Percentiles rank a stretch among this genome's conserved stretches.
phyloP scores from a whole-genome alignment of 1,140 invertebrate genomes.

The Drosophila sproati region DNA sequence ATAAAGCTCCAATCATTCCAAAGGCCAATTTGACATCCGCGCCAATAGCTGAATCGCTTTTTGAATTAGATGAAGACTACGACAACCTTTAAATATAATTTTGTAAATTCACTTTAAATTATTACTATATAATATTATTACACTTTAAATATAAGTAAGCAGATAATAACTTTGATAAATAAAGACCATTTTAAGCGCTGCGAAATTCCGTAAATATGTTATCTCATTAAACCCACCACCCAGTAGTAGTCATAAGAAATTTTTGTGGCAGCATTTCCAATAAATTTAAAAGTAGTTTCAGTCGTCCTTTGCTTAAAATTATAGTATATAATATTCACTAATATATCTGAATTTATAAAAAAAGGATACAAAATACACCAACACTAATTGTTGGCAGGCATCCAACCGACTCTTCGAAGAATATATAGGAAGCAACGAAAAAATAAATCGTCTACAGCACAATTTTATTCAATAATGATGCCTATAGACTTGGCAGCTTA shows the following conservation, averaged over 20 bases:
- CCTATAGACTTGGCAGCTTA: no score
- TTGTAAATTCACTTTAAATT: slow-evolving; percentile 73
- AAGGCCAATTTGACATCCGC: slow-evolving; percentile 62
- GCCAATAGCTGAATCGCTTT: slow-evolving; percentile 63
- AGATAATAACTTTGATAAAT: slow-evolving; percentile 61
- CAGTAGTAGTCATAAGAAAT: neutral
- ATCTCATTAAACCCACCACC: neutral
- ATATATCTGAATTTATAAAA: no score
- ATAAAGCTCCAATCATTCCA: slow-evolving; percentile 70
- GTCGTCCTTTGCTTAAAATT: no score
- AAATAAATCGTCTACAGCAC: no score
- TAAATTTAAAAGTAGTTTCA: no score
- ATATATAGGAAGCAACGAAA: no score
- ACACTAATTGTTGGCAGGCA: no score
- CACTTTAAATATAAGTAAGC: slow-evolving; percentile 61
- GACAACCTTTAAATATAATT: slow-evolving; percentile 83
- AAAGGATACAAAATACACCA: no score
- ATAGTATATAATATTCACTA: no score
- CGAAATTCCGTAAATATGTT: neutral
- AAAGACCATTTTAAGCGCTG: slow-evolving; percentile 60
- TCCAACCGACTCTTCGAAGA: no score
- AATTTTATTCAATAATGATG: no score
- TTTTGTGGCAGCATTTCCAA: neutral
- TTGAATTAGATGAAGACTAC: slow-evolving; percentile 85
- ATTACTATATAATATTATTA: slow-evolving; percentile 62